phyloP scores from a whole-genome alignment of 2,113 vertebrate species.

The Pleuronectes platessa region DNA sequence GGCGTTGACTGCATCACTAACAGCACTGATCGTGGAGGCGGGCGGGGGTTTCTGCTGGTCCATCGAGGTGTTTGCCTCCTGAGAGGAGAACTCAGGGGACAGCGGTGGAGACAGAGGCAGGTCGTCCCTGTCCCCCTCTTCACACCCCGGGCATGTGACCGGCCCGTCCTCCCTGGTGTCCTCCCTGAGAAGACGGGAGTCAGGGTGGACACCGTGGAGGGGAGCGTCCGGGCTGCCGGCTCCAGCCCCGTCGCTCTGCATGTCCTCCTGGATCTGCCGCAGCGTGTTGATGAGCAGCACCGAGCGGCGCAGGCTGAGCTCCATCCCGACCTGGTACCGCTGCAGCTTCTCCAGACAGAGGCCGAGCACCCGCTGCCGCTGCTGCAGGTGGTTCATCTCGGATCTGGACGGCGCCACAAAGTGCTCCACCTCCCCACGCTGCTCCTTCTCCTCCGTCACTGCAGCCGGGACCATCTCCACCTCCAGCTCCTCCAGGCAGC shows the following conservation, averaged over 20 bases:
- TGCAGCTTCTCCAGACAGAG: conserved; percentile 89
- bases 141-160: conserved; percentile 76
- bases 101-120: not conserved
- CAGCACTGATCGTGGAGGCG: conserved; percentile 52
- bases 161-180: conserved; percentile 76
- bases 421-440: not conserved
- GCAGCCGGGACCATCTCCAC: conserved; percentile 75
- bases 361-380: conserved; percentile 88
- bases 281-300: conserved; percentile 90
- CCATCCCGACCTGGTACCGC: conserved; percentile 84
- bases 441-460: conserved; percentile 77
- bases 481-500: conserved; percentile 86
- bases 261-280: conserved; percentile 88
- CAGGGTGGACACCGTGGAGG: conserved; percentile 53
- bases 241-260: conserved; percentile 71
- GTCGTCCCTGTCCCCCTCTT: conserved; percentile 66
- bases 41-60: conserved; percentile 38
- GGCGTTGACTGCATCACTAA: conserved; percentile 85
- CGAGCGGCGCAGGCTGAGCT: conserved; percentile 88
- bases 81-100: conserved; percentile 29
- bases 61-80: conserved; percentile 42
- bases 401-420: conserved; percentile 26
- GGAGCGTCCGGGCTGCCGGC: conserved; percentile 26
- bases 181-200: conserved; percentile 63
- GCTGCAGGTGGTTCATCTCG: conserved; percentile 81